These are phyloP conservation scores for Toxotes jaculatrix DNA, from an alignment of 2,113 vertebrate species.

Conservation along the genomic window DNA sequence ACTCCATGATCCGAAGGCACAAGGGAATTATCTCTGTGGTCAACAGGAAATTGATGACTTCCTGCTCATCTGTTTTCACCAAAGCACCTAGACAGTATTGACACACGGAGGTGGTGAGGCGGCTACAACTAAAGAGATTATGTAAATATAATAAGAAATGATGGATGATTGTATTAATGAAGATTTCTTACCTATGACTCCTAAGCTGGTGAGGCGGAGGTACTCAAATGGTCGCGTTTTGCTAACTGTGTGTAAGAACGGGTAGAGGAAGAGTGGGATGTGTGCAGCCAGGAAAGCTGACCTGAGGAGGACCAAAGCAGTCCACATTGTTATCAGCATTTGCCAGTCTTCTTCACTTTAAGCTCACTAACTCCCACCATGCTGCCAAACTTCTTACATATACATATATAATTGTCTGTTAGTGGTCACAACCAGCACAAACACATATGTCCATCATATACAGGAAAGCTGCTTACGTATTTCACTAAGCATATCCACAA, in stretches of 20 bases:
- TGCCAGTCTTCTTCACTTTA: too few relatives aligned
- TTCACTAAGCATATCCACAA: too few relatives aligned
- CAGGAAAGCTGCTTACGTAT: too few relatives aligned
- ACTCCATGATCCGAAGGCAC: slow-evolving; percentile 97
- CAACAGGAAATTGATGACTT: slow-evolving; percentile 96
- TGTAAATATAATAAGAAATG: too few relatives aligned
- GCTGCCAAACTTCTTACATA: too few relatives aligned
- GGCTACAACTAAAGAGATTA: not conserved
- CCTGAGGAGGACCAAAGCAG: slow-evolving; percentile 73
- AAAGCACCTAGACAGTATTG: slow-evolving; percentile 85
- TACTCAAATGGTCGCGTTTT: slow-evolving; percentile 96
- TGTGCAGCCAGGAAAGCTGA: slow-evolving; percentile 95
- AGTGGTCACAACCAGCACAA: too few relatives aligned
- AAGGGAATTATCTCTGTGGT: slow-evolving; percentile 97
- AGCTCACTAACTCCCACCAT: too few relatives aligned
- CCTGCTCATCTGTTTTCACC: slow-evolving; percentile 96
- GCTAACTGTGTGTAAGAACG: slow-evolving; percentile 95
- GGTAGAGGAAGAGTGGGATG: slow-evolving; percentile 95
- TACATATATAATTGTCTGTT: too few relatives aligned
- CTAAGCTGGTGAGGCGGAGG: slow-evolving; percentile 93
- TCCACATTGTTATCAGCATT: not conserved
- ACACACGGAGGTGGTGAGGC: not conserved
- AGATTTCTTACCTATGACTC: slow-evolving; percentile 89
- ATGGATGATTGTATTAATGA: too few relatives aligned
- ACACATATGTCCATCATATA: too few relatives aligned